Conservation (phyloP, 2,888 invertebrate genomes). For the Deilephila elpenor region DNA sequence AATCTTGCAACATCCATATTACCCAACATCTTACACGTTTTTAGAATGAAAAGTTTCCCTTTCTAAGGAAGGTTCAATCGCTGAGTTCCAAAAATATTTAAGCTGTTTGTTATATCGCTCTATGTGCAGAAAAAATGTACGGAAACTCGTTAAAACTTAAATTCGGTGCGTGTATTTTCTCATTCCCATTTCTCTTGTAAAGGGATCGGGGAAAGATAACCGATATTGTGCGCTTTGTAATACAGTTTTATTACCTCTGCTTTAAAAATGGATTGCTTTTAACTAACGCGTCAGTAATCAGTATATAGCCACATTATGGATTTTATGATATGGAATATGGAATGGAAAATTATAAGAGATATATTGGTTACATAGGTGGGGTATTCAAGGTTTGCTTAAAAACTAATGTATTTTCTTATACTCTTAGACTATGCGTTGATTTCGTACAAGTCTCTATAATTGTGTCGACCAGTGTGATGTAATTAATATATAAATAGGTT, state of each 20-base stretch:
- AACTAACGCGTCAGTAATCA: too few species aligned
- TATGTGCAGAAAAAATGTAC: slow-evolving; percentile 8
- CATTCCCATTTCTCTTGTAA: slow-evolving; percentile 6
- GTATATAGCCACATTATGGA: too few species aligned
- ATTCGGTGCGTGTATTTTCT: slow-evolving; percentile 20
- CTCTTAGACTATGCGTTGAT: too few species aligned
- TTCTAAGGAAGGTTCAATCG: slow-evolving; percentile 9
- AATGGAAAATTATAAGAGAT: too few species aligned
- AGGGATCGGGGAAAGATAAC: not conserved
- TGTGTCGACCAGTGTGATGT: too few species aligned
- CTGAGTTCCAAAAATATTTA: slow-evolving; percentile 19
- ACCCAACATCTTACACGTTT: not conserved
- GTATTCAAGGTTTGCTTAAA: too few species aligned
- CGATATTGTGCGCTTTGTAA: not conserved
- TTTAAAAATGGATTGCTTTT: not conserved
- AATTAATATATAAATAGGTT: too few species aligned
- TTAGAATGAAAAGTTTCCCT: slow-evolving; percentile 1
- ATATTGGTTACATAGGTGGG: too few species aligned
- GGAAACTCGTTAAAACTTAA: slow-evolving; percentile 24
- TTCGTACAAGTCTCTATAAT: too few species aligned
- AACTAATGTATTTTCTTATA: too few species aligned
- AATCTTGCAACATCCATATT: too few species aligned
- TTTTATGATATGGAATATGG: too few species aligned
- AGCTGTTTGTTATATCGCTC: slow-evolving; percentile 18
- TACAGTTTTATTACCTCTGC: not conserved